Conservation (phyloP, 1,140 invertebrate species). For the Anastatus disparis region DNA sequence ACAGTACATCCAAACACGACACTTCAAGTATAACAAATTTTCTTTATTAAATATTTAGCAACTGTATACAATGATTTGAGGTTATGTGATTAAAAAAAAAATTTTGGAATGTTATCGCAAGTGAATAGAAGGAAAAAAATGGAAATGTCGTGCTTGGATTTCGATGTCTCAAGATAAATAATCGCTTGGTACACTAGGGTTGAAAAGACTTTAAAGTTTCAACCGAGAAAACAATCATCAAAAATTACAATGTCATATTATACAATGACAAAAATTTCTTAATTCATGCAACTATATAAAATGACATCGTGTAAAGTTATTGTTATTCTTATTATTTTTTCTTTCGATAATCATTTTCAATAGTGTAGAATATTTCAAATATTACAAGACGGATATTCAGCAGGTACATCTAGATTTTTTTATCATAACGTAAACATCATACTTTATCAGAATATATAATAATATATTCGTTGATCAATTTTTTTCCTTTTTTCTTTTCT, state of each 20-base stretch:
- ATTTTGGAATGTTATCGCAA: too few relatives aligned
- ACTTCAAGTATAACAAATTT: not conserved
- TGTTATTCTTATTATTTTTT: too few relatives aligned
- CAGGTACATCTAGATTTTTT: slow-evolving; percentile 28
- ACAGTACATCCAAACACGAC: not conserved
- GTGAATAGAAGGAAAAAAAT: too few relatives aligned
- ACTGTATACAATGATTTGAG: too few relatives aligned
- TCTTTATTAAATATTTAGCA: too few relatives aligned
- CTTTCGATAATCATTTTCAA: not conserved
- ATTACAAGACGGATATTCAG: slow-evolving; percentile 9
- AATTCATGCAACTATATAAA: too few relatives aligned
- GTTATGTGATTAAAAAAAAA: too few relatives aligned
- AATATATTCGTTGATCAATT: not conserved
- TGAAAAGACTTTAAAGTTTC: not conserved
- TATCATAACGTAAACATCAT: not conserved
- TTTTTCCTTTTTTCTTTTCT: not conserved
- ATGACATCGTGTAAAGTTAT: too few relatives aligned
- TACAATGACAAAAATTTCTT: too few relatives aligned
- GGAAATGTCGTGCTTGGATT: too few relatives aligned
- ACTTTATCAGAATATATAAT: slow-evolving; percentile 12
- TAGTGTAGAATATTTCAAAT: not conserved
- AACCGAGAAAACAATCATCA: too few relatives aligned
- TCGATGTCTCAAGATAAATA: not conserved
- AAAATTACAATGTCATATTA: too few relatives aligned
- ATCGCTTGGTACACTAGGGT: not conserved